Conservation (phyloP, 2,113 vertebrate genomes). For the Ammospiza nelsoni region DNA sequence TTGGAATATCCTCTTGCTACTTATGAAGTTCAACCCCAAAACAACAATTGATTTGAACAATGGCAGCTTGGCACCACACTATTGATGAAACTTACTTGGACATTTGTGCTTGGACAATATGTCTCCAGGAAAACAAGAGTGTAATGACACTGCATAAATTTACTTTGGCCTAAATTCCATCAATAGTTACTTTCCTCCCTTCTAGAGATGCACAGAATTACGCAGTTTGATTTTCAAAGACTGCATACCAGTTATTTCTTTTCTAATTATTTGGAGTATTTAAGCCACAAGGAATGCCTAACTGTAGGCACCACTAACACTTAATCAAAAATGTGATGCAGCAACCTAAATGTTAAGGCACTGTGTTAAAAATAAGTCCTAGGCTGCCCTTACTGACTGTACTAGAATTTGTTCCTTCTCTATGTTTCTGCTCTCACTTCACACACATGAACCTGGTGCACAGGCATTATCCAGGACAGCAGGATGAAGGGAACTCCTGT, state of each 20-base stretch:
- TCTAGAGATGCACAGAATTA: neutral
- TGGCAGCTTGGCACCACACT: neutral
- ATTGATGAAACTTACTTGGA: neutral
- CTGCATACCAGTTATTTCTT: neutral
- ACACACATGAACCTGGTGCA: fast-evolving
- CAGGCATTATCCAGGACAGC: neutral
- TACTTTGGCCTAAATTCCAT: neutral
- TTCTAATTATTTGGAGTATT: neutral
- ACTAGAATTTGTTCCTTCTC: neutral
- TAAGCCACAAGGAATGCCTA: neutral
- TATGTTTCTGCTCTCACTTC: neutral
- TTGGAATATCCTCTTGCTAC: neutral
- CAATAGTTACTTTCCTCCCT: neutral
- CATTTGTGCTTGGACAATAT: neutral
- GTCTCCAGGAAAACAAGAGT: neutral
- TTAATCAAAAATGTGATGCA: neutral
- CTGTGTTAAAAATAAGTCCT: neutral
- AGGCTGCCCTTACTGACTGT: neutral
- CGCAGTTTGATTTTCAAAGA: neutral
- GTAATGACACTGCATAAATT: neutral
- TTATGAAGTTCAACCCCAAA: neutral
- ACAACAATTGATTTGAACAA: neutral
- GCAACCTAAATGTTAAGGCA: neutral
- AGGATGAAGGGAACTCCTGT: neutral
- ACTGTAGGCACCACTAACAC: neutral